Conservation (phyloP, 1,140 invertebrate genomes). For the Macrocentrus cingulum region DNA sequence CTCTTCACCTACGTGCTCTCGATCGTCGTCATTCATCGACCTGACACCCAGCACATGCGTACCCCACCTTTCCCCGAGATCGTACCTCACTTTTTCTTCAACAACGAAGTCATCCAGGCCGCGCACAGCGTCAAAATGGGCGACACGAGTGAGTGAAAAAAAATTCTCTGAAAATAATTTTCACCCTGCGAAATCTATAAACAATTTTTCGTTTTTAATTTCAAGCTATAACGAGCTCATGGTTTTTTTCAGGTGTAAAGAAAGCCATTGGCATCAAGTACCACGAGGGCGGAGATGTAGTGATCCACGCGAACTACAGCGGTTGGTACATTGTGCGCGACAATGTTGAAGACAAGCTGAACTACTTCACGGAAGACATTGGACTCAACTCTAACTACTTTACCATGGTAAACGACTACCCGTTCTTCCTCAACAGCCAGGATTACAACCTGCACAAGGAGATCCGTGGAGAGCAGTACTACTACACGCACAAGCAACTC, state of each 20-base stretch:
- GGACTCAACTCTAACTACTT: constrained; percentile 70
- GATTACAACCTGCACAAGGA: constrained; percentile 57
- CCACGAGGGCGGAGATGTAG: constrained; percentile 27
- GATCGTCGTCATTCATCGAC: constrained; percentile 64
- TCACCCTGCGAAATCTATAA: too few species aligned
- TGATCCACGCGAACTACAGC: constrained; percentile 58
- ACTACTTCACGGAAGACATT: constrained; percentile 72
- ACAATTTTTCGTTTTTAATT: too few species aligned
- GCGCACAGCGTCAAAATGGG: constrained; percentile 62
- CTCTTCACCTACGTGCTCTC: constrained; percentile 67
- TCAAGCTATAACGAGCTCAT: too few species aligned
- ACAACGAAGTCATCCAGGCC: constrained; percentile 62
- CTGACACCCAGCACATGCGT: constrained; percentile 63
- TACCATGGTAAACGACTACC: constrained; percentile 64
- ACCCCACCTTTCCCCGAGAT: constrained; percentile 70
- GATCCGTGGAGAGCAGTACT: constrained; percentile 67
- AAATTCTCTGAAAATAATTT: constrained; percentile 5
- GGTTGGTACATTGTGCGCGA: constrained; percentile 56
- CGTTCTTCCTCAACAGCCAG: constrained; percentile 63
- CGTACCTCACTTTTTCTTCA: constrained; percentile 68
- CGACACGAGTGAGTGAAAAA: constrained; percentile 28
- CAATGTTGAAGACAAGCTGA: constrained; percentile 58
- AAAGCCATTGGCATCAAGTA: constrained; percentile 28
- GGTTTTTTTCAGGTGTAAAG: constrained; percentile 24
- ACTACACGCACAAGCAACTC: constrained; percentile 65